These are phyloP conservation scores for Drosophila repleta DNA, from an alignment of 1,140 invertebrate genomes.

Conservation along the genomic window DNA sequence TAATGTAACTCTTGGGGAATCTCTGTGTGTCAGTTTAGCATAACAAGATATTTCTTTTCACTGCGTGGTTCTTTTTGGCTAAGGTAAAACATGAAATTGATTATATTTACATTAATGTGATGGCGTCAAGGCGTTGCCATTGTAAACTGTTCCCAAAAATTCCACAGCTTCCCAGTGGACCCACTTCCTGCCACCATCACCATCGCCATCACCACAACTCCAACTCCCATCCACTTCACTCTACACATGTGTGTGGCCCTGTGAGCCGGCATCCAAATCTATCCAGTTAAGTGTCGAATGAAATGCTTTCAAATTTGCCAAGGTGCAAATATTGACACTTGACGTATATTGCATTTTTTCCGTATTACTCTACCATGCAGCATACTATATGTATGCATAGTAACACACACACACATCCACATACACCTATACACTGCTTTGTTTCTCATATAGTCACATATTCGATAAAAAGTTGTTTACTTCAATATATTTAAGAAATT, in stretches of 20 bases:
- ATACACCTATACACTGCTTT: background rate
- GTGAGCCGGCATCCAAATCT: conserved; percentile 12
- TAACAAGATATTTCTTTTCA: conserved; percentile 80
- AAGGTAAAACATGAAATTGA: conserved; percentile 79
- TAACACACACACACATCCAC: background rate
- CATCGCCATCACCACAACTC: background rate
- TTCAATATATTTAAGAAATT: background rate
- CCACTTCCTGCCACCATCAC: background rate
- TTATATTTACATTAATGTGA: conserved; percentile 82
- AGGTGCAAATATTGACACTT: conserved; percentile 75
- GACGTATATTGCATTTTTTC: conserved; percentile 59
- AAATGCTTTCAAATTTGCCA: conserved; percentile 71
- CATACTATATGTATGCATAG: no score
- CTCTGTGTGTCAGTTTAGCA: conserved; percentile 82
- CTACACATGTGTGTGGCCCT: conserved; percentile 1
- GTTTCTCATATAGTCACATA: conserved; percentile 19
- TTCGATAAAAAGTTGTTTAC: background rate
- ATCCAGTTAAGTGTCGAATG: conserved; percentile 46
- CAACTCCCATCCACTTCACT: background rate
- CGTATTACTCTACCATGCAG: conserved; percentile 21
- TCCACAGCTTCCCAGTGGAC: conserved; percentile 20
- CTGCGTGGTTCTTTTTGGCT: conserved; percentile 63
- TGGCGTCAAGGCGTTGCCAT: conserved; percentile 76
- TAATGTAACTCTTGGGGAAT: conserved; percentile 82
- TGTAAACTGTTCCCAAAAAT: conserved; percentile 60